Base-by-base conservation (phyloP, 1,140 invertebrate genomes). In the Macrosteles quadrilineatus region DNA sequence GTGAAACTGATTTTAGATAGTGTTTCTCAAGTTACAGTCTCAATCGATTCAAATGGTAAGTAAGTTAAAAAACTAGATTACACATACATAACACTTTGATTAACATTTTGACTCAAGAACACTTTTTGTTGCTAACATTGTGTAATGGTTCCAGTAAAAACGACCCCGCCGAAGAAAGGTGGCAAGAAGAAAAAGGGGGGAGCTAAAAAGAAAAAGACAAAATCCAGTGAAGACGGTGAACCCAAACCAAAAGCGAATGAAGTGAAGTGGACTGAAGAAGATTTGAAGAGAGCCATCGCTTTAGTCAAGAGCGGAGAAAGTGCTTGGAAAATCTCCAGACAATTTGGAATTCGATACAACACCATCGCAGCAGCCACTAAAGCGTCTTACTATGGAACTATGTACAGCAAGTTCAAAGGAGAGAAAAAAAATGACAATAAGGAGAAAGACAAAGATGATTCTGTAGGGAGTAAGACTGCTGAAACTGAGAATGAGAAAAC, bases 281-380 rank as follows among this genome's bases (percentile, higher is more conserved):
- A 59, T n/a, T 59, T 59, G 55, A 59, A 59, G 55, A 59, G 25
- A 29, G 55, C 55, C 23, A 59, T 59, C 21, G 55, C 55, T 23
- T 29, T 59, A 4, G 55, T 59, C 21, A 59, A 59, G 27, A 59
- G 55, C 25, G 55, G 55, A 1, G 55, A 59, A 25, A 21, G 14
- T 6, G 55, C 55, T 25, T 59, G 55, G 55, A 59, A 25, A 4
- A 59, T 59, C 27, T 59, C 55, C 11, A 57, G 55, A 40, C 70
- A 53, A 36, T 66, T 1, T 31, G 31, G 23, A 36, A 67, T 36
- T 30, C 29, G 27, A n/a, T 57, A 55, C 30, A 50, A 67, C 3
- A 66, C 50, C 53, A 12, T 62, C 1, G 62, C 68, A 14, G 47
- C 45, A 25, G 62, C 50, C 50, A 73, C 64, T 66, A 70, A 31